Evolutionary conservation across 35 echinoderm and acorn worm species (phyloP), one percentile per base, ranked within the genome.

Genomic region (Apostichopus japonicus): DNA sequence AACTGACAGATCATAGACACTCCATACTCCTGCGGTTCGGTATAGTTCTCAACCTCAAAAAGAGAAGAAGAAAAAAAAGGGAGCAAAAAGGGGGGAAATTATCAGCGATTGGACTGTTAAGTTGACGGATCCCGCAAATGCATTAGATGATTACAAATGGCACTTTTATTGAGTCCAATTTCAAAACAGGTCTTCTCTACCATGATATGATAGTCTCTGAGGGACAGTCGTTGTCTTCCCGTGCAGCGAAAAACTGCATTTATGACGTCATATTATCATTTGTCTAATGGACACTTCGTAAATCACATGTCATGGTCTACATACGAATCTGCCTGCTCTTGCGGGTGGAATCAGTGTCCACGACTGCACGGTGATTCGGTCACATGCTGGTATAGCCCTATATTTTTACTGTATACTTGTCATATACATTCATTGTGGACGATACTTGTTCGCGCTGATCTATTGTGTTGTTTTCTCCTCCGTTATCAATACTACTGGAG

Each of bases 121-220:
- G 11, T 75, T 3, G 6, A 6, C n/a, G 4, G 1, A 75, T 24
- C 4, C 17, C 71, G 1, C 21, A 58, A 84, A 58, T n/a, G 55
- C 24, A 84, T 55, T 84, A 19, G 14, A 79, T 55, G 54, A 84
- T 84, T 59, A 21, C 55, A 84, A 55, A 22, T 84, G 81, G 55
- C 81, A 58, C 17, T 57, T 84, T 84, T 84, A 84, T 84, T 56
- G 56, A 84, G 81, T 84, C 55, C 53, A 84, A 59, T 84, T 57
- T 84, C 55, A 53, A 84, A 23, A 84, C 81, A 84, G 21, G 81
- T n/a, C 54, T 84, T 84, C 15, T 17, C n/a, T 23, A n/a, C 53
- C 53, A 57, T 84, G 54, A 57, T 57, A 57, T 57, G 9, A 4
- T 84, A 57, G 81, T 84, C 55, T 59, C 81, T 2, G 22, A 23